Conservation (phyloP, 1,140 invertebrate genomes). For the Diachasma alloeum region DNA sequence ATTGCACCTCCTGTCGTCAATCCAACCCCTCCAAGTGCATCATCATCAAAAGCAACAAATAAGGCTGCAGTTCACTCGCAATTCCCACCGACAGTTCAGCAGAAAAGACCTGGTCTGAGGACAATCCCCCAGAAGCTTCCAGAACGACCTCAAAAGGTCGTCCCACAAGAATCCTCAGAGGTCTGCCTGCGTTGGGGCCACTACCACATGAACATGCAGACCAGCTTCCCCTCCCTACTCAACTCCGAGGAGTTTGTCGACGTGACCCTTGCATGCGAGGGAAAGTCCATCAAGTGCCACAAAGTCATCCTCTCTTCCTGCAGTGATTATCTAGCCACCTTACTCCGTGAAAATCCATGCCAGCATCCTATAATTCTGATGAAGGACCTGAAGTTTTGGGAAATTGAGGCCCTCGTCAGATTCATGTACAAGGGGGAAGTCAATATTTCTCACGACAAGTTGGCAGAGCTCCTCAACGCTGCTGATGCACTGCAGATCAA, state of each 20-base stretch:
- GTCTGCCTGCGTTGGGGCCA: constrained; percentile 91
- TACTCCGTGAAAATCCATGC: constrained; percentile 84
- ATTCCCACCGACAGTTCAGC: too few species aligned
- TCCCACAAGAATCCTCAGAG: constrained; percentile 44
- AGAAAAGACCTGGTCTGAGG: too few species aligned
- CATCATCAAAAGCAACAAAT: too few species aligned
- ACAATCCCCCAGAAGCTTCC: too few species aligned
- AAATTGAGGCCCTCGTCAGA: constrained; percentile 84
- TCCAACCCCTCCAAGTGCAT: too few species aligned
- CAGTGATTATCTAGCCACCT: constrained; percentile 81
- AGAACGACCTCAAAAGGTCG: too few species aligned
- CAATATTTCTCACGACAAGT: constrained; percentile 82
- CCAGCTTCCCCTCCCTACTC: constrained; percentile 79
- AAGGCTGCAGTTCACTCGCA: too few species aligned
- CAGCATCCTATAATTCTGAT: constrained; percentile 87
- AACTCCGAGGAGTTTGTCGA: constrained; percentile 88
- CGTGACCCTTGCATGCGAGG: constrained; percentile 87
- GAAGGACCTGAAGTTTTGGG: constrained; percentile 83
- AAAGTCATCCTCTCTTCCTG: constrained; percentile 85
- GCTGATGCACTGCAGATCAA: constrained; percentile 85
- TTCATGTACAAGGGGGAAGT: constrained; percentile 90
- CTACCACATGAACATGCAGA: constrained; percentile 84
- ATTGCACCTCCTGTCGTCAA: too few species aligned
- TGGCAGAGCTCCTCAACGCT: constrained; percentile 79
- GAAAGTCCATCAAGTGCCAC: constrained; percentile 84